phyloP scores from a whole-genome alignment of 2,888 invertebrate species.

The Spisula solida region DNA sequence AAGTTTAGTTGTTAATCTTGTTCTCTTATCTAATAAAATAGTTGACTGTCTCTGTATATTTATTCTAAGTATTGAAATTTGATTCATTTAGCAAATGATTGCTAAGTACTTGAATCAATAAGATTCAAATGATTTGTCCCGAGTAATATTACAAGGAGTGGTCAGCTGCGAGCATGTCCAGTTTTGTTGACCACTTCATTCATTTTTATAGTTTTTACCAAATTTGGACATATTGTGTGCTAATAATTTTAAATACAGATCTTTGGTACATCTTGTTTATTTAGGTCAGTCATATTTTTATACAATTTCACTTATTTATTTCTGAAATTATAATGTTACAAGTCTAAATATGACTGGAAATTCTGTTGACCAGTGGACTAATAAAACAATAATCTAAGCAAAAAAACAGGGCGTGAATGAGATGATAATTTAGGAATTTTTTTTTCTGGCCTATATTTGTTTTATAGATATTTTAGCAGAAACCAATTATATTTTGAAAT shows the following conservation, averaged over 20 bases:
- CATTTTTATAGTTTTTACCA: background rate
- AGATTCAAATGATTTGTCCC: background rate
- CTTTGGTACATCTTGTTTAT: background rate
- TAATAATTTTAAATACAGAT: background rate
- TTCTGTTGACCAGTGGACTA: too few species aligned
- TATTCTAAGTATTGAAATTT: constrained; percentile 5
- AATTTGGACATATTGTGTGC: constrained; percentile 4
- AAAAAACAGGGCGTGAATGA: too few species aligned
- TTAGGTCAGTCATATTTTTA: background rate
- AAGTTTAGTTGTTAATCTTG: too few species aligned
- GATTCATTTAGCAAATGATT: background rate
- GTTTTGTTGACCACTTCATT: background rate
- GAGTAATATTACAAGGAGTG: background rate
- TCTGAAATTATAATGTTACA: too few species aligned
- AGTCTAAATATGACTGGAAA: too few species aligned
- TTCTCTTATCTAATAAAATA: background rate
- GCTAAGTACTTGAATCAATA: background rate
- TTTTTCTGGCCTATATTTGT: background rate
- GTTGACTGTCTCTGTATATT: background rate
- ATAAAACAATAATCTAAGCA: too few species aligned
- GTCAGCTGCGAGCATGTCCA: background rate
- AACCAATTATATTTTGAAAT: too few species aligned
- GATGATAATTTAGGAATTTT: background rate
- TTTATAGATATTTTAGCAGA: too few species aligned
- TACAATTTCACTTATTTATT: background rate